phyloP scores from a whole-genome alignment of 2,113 vertebrate species.

The Amphilophus citrinellus region DNA sequence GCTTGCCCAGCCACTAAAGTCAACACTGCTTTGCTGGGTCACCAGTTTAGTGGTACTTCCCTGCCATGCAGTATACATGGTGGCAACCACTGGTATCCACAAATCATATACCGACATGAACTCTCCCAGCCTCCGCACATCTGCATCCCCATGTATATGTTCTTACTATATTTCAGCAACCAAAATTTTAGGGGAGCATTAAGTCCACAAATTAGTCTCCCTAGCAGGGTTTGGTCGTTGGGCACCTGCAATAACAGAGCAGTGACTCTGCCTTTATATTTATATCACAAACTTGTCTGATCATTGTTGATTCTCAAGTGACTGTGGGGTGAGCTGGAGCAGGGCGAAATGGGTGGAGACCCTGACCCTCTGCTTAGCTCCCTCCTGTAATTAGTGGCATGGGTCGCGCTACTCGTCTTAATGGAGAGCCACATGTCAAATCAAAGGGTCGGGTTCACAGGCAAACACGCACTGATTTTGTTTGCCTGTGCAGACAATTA shows the following conservation, averaged over 20 bases:
- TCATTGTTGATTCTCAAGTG: constrained; percentile 48
- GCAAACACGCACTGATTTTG: constrained; percentile 34
- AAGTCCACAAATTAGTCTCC: constrained; percentile 44
- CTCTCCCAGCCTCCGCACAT: constrained; percentile 18
- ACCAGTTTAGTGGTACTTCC: constrained; percentile 20
- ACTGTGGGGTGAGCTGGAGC: constrained; percentile 43
- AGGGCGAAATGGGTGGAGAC: constrained; percentile 67
- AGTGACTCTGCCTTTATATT: constrained; percentile 43
- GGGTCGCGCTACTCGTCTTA: constrained; percentile 47
- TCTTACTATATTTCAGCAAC: constrained; percentile 25
- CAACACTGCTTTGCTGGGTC: constrained; percentile 30
- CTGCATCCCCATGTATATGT: constrained; percentile 12
- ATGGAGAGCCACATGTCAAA: constrained; percentile 60
- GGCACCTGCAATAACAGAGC: constrained; percentile 73
- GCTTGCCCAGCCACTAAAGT: constrained; percentile 24
- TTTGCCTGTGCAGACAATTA: constrained; percentile 47
- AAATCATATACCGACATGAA: constrained; percentile 56
- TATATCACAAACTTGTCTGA: constrained; percentile 46
- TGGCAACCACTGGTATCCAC: constrained; percentile 47
- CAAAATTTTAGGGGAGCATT: constrained; percentile 57
- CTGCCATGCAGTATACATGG: neutral
- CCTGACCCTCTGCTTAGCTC: constrained; percentile 57
- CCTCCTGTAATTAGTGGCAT: constrained; percentile 73
- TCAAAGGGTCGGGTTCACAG: constrained; percentile 67
- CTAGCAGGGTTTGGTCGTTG: constrained; percentile 14